Base-by-base conservation (phyloP, 2,888 invertebrate genomes). In the Dryobota labecula region DNA sequence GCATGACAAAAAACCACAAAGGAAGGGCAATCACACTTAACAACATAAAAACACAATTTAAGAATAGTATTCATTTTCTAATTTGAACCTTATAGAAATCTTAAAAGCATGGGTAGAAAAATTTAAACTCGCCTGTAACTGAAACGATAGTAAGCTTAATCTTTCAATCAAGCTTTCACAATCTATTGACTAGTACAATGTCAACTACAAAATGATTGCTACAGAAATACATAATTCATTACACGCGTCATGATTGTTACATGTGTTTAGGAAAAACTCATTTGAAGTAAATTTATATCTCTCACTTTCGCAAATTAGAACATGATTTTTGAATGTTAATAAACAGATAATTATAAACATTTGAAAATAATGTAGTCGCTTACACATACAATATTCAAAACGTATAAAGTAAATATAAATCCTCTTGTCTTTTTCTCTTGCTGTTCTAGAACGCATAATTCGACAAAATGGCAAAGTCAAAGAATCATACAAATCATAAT, bases 401-500 rank as follows among this genome's bases (percentile, higher is more conserved):
- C n/a, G n/a, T n/a, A n/a, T n/a, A n/a, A n/a, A n/a, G n/a, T n/a
- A n/a, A n/a, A n/a, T n/a, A n/a, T n/a, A n/a, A n/a, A n/a, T n/a
- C n/a, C n/a, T n/a, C n/a, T n/a, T n/a, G n/a, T n/a, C n/a, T n/a
- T 36, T 5, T 33, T 33, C 33, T 33, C 33, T 33, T 33, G 33
- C 33, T 33, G 33, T 33, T 33, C 3, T 5, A 33, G 33, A 33
- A 33, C 33, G 33, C 33, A 33, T 3, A 33, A 33, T 33, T 33
- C 33, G 33, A 33, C 33, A 33, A 33, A 33, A 33, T 33, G 33
- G 33, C 99, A 86, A 99, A 99, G 98, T 99, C 99, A 84, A 99
- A 99, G 97, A 99, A 99, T 97, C 99, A 99, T 96, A 99, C 99
- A 91, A 99, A 98, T 97, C 99, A 99, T 95, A 99, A 99, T 95